These are phyloP conservation scores for Muschampia plurimacula DNA, from an alignment of 2,888 invertebrate genomes.

Conservation along the genomic window DNA sequence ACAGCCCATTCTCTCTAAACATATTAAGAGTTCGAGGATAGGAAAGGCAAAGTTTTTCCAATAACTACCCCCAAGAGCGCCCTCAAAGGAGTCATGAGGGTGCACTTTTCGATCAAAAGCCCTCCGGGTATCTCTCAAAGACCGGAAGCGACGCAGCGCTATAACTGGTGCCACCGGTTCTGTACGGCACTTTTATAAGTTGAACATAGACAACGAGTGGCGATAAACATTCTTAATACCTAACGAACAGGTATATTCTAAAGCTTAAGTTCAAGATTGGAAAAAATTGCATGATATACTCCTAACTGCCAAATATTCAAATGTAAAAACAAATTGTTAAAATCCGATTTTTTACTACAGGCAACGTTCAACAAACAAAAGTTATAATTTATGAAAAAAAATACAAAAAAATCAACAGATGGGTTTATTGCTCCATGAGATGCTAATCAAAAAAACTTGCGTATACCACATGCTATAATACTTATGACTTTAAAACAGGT, in stretches of 20 bases:
- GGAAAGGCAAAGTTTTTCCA: constrained; percentile 32
- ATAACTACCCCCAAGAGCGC: constrained; percentile 34
- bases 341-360: too few relatives aligned
- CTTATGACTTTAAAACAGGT: background rate
- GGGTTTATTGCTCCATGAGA: background rate
- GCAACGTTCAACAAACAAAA: too few relatives aligned
- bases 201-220: constrained; percentile 8
- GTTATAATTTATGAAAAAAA: too few relatives aligned
- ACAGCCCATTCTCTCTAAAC: constrained; percentile 4
- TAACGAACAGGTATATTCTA: background rate
- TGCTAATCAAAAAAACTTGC: background rate
- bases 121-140: constrained; percentile 28
- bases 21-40: constrained; percentile 11
- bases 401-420: background rate
- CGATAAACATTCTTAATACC: background rate
- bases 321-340: too few relatives aligned
- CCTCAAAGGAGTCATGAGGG: constrained; percentile 31
- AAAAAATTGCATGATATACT: too few relatives aligned
- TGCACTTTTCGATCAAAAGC: constrained; percentile 37
- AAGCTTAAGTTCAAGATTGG: too few relatives aligned
- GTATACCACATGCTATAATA: background rate
- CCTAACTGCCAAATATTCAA: too few relatives aligned
- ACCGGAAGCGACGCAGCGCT: constrained; percentile 29
- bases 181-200: constrained; percentile 7
- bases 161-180: constrained; percentile 32